phyloP scores from a whole-genome alignment of 2,888 invertebrate species.

The Chorisops tibialis region DNA sequence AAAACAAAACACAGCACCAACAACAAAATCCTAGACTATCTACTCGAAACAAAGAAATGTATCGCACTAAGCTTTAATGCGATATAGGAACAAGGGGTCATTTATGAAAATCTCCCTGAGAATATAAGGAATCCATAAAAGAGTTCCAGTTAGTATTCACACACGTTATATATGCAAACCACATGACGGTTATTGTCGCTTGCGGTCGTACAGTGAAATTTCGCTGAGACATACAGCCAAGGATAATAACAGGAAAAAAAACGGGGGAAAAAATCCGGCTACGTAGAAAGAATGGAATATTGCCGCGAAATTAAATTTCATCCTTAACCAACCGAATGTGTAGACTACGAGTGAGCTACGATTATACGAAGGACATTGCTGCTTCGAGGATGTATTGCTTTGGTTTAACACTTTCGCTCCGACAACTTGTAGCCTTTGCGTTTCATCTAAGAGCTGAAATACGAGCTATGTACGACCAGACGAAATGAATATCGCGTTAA shows the following conservation, averaged over 20 bases:
- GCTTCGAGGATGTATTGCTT: constrained; percentile 11
- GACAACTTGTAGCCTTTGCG: constrained; percentile 18
- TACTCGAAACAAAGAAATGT: constrained; percentile 25
- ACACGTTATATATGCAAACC: not conserved
- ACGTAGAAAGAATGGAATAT: constrained; percentile 14
- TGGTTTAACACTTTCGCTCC: not conserved
- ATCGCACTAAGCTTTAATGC: not conserved
- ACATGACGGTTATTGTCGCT: constrained; percentile 9
- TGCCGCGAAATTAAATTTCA: constrained; percentile 32
- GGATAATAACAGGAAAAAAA: constrained; percentile 17
- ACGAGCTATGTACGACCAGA: not conserved
- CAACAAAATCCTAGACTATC: too few relatives aligned
- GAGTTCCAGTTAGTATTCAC: constrained; percentile 3
- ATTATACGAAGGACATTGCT: not conserved
- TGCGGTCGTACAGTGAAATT: constrained; percentile 10
- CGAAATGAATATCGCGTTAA: constrained; percentile 6
- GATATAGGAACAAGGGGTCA: not conserved
- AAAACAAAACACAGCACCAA: constrained; percentile 11
- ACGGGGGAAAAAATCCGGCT: constrained; percentile 13
- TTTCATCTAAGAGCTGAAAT: constrained; percentile 15
- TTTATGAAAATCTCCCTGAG: constrained; percentile 12
- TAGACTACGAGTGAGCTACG: not conserved
- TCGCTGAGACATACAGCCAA: constrained; percentile 21
- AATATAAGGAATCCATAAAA: constrained; percentile 16
- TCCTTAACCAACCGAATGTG: constrained; percentile 22